phyloP scores from a whole-genome alignment of 2,888 invertebrate species.

The Junonia oenone region DNA sequence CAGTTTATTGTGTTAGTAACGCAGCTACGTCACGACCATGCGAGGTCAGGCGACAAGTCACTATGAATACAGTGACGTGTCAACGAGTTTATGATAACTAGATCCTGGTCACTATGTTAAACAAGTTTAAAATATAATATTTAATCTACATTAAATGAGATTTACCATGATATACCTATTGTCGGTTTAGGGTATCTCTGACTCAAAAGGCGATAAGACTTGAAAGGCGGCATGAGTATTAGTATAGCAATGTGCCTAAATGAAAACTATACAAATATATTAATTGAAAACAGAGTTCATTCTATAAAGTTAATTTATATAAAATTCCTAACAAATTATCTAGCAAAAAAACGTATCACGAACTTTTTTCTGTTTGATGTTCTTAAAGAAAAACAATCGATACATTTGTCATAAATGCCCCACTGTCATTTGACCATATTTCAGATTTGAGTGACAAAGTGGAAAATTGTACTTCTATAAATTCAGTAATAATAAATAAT shows the following conservation, averaged over 20 bases:
- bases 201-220: too few relatives aligned
- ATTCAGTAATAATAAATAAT: conserved; percentile 30
- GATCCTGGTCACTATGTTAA: conserved; percentile 6
- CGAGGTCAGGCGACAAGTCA: neutral
- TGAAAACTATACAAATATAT: too few relatives aligned
- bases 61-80: neutral
- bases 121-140: too few relatives aligned
- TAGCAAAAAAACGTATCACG: too few relatives aligned
- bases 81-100: neutral
- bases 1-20: neutral
- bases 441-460: conserved; percentile 11
- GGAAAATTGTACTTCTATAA: neutral
- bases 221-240: too few relatives aligned
- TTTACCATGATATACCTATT: too few relatives aligned
- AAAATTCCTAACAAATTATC: too few relatives aligned
- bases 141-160: too few relatives aligned
- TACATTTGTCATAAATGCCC: conserved; percentile 6
- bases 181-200: too few relatives aligned
- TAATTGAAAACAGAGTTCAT: too few relatives aligned
- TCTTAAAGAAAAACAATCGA: neutral
- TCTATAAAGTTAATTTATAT: too few relatives aligned
- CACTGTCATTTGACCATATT: conserved; percentile 17
- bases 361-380: conserved; percentile 1
- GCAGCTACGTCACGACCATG: neutral
- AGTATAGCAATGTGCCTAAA: too few relatives aligned